Evolutionary conservation across 2,888 invertebrate genomes (phyloP).

Genomic region (Lasius platythorax): DNA sequence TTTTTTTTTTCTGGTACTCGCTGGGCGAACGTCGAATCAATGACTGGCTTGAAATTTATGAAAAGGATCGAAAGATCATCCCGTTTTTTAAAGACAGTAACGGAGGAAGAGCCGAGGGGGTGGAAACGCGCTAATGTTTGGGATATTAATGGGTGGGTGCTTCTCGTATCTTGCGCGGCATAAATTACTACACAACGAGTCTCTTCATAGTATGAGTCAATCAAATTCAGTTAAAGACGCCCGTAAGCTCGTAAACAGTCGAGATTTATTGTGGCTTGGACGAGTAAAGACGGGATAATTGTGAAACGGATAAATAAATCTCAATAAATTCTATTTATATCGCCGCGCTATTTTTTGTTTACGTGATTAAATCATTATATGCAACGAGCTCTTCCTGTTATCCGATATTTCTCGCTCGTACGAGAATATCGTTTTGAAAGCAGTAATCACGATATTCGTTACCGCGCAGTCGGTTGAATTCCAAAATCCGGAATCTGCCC

Average conservation of each 20-base stretch:
- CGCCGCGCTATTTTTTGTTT: background rate
- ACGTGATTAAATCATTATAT: slow-evolving; percentile 9
- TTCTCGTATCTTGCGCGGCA: background rate
- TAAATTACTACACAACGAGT: slow-evolving; percentile 13
- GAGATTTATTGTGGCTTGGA: background rate
- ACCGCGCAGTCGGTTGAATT: slow-evolving; percentile 39
- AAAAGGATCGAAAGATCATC: slow-evolving; percentile 52
- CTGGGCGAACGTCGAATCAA: slow-evolving; percentile 63
- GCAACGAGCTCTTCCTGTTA: background rate
- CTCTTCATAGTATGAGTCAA: background rate
- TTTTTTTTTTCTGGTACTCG: slow-evolving; percentile 34
- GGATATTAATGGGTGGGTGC: slow-evolving; percentile 32
- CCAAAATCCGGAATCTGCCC: slow-evolving; percentile 50
- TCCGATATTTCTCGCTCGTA: slow-evolving; percentile 13
- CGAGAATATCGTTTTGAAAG: slow-evolving; percentile 3
- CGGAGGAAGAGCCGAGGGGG: background rate
- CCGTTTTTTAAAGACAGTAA: background rate
- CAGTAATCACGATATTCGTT: slow-evolving; percentile 31
- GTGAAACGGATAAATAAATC: background rate
- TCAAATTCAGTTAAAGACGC: background rate
- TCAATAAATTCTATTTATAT: background rate
- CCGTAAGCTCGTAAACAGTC: background rate
- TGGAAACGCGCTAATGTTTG: slow-evolving; percentile 20
- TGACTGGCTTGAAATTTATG: slow-evolving; percentile 66
- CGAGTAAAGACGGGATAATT: background rate